Evolutionary conservation across 2,113 vertebrate genomes (phyloP).

Genomic region (Acanthisitta chloris): DNA sequence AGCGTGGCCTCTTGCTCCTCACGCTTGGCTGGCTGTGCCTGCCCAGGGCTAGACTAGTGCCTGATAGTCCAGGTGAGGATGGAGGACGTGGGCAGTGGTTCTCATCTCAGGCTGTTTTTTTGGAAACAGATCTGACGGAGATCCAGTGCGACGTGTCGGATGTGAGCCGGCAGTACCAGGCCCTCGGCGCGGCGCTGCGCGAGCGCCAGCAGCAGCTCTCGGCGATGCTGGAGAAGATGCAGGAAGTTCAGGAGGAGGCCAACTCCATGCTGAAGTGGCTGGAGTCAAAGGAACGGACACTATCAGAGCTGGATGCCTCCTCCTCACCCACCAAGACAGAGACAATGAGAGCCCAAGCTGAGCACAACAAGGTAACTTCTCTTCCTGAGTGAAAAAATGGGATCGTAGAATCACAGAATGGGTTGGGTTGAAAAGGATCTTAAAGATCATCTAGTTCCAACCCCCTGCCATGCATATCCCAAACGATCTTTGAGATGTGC

Average conservation of each 20-base stretch:
- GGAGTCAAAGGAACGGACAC: conserved; percentile 79
- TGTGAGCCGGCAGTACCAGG: conserved; percentile 81
- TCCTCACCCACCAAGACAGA: conserved; percentile 87
- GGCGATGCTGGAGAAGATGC: conserved; percentile 77
- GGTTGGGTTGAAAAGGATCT: neutral
- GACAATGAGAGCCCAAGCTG: conserved; percentile 85
- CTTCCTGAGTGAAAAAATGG: accelerated
- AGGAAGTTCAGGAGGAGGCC: conserved; percentile 77
- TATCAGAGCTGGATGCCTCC: conserved; percentile 75
- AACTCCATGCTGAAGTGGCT: conserved; percentile 82
- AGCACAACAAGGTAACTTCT: conserved; percentile 89
- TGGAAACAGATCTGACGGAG: conserved; percentile 87
- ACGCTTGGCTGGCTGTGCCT: accelerated
- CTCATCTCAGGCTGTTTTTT: neutral
- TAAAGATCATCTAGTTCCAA: neutral
- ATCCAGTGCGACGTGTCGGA: conserved; percentile 91
- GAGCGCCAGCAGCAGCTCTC: conserved; percentile 78
- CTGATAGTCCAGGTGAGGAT: accelerated
- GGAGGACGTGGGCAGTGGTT: accelerated
- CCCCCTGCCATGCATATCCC: neutral
- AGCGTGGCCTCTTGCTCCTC: neutral
- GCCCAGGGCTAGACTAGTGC: neutral
- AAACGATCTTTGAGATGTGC: neutral
- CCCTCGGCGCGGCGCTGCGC: conserved; percentile 78
- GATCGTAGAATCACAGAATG: accelerated